A percentile compares a stretch with the other conserved stretches of the same genome.
Conservation (phyloP, 2,888 invertebrate genomes). For the Apamea anceps region DNA sequence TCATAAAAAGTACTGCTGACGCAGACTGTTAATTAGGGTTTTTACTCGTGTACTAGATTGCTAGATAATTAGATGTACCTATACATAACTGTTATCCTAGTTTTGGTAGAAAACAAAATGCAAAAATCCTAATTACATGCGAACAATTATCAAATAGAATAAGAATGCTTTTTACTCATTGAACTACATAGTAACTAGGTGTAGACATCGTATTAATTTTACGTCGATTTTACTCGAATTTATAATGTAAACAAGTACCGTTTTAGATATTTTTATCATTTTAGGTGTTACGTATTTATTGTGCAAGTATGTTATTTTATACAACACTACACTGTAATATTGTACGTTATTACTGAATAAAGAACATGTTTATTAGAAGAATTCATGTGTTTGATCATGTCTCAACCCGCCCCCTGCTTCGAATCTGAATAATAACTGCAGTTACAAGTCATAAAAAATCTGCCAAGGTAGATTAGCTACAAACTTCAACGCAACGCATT, state of each 20-base stretch:
- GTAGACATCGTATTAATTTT: constrained; percentile 46
- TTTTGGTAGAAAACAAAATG: constrained; percentile 28
- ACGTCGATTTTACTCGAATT: constrained; percentile 49
- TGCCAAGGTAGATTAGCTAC: not conserved
- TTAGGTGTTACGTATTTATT: constrained; percentile 58
- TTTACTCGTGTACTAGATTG: constrained; percentile 48
- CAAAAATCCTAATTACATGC: constrained; percentile 1
- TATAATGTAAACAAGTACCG: constrained; percentile 44
- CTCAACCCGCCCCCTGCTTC: not conserved
- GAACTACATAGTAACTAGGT: not conserved
- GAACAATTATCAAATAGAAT: not conserved
- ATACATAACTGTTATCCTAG: constrained; percentile 10
- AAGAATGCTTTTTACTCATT: not conserved
- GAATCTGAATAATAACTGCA: not conserved
- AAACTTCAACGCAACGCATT: too few relatives aligned
- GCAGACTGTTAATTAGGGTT: constrained; percentile 32
- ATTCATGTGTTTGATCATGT: constrained; percentile 18
- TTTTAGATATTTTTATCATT: constrained; percentile 41
- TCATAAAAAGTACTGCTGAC: constrained; percentile 36
- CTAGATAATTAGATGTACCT: constrained; percentile 38
- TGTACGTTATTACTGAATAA: constrained; percentile 51
- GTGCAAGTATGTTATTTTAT: constrained; percentile 36
- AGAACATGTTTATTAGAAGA: constrained; percentile 51
- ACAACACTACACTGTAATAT: constrained; percentile 35
- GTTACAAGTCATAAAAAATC: not conserved